Evolutionary conservation across 1,140 invertebrate species (phyloP), one percentile per base, ranked within the genome.

Genomic region (Sycobia sp.): DNA sequence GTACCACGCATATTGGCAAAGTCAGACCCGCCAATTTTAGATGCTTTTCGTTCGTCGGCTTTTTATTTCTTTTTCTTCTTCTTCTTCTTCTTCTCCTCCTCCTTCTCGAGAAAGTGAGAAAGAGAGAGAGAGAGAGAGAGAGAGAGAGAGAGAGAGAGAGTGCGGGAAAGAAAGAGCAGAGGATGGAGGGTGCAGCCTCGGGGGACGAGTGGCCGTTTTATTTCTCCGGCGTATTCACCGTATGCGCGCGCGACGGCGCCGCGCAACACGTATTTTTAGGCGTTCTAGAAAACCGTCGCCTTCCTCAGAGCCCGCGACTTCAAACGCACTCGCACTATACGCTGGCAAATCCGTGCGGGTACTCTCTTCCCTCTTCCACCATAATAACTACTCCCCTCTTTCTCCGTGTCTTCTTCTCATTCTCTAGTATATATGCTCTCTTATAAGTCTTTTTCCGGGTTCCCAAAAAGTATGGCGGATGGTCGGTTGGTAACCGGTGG

Each of bases 221-320:
- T 14, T 13, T n/a, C n/a, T n/a, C n/a, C n/a, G n/a, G n/a, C n/a
- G n/a, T n/a, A n/a, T n/a, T n/a, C n/a, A n/a, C n/a, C n/a, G n/a
- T n/a, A 51, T 13, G 50, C 2, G 47, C 47, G 18, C 43, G 47
- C 20, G 47, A 34, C 46, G 44, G 36, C 36, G 38, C 43, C 38
- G 49, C 58, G 25, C 32, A 44, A 54, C 50, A 62, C 59, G 59
- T 62, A 62, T 62, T 62, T 62, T 62, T 62, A 62, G 59, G 50
- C 50, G 59, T 62, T 62, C 59, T 62, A 62, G 59, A 62, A 62
- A 62, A 62, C 59, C 59, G 59, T 49, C 49, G 58, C 58, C 58
- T 61, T 61, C 58, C 58, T 61, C 58, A 44, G n/a, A n/a, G 49
- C 2, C 59, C 29, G 50, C 22, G 32, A 54, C 59, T 62, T 62